Evolutionary conservation across 2,888 invertebrate species (phyloP).

Genomic region (Metopia argyrocephala): DNA sequence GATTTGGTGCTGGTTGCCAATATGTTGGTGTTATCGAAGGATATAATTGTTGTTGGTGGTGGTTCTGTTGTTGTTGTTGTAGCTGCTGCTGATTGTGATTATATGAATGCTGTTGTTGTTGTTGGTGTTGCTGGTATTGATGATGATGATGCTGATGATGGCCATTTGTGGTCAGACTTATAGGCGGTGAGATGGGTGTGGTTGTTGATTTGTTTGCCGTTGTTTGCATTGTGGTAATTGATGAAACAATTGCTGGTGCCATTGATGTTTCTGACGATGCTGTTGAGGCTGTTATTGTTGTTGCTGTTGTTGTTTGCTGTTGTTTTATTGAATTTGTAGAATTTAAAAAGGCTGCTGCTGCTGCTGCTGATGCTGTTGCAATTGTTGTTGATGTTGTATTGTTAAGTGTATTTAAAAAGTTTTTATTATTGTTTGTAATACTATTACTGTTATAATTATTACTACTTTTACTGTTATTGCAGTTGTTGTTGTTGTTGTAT

Average conservation of each 20-base stretch:
- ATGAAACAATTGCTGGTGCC: conserved; percentile 47
- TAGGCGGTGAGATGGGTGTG: conserved; percentile 65
- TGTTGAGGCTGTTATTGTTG: conserved; percentile 53
- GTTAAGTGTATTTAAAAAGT: conserved; percentile 20
- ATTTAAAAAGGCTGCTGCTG: conserved; percentile 45
- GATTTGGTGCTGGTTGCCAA: conserved; percentile 89
- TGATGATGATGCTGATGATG: conserved; percentile 56
- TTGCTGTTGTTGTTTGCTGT: conserved; percentile 52
- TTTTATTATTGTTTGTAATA: conserved; percentile 42
- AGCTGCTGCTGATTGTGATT: conserved; percentile 45
- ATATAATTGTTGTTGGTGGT: conserved; percentile 79
- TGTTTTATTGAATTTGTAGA: conserved; percentile 61
- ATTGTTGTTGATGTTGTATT: conserved; percentile 44
- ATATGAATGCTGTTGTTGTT: conserved; percentile 38
- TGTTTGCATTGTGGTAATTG: conserved; percentile 60
- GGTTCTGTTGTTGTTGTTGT: conserved; percentile 52
- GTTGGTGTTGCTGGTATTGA: conserved; percentile 48
- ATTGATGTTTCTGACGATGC: conserved; percentile 28
- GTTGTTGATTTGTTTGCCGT: conserved; percentile 62
- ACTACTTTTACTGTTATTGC: conserved; percentile 67
- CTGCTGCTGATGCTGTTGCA: conserved; percentile 51
- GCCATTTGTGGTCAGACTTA: conserved; percentile 63
- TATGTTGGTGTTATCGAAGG: conserved; percentile 91
- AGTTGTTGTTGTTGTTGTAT: conserved; percentile 65
- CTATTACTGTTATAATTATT: conserved; percentile 63